phyloP scores from a whole-genome alignment of 2,888 invertebrate species.

The Oscheius myriophilus region DNA sequence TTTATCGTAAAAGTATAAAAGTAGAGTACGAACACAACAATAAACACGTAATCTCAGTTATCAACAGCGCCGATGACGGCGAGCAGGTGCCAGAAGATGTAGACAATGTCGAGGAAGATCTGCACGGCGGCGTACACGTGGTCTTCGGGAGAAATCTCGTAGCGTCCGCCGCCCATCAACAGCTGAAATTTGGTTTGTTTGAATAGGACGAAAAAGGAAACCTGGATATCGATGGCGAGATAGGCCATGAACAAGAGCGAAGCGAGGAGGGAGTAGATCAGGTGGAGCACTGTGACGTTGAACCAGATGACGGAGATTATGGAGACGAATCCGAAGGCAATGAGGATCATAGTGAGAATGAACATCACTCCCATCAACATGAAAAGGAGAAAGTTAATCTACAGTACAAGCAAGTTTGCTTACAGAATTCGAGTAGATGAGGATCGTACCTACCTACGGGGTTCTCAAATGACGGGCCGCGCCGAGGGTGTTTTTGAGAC shows the following conservation, averaged over 20 bases:
- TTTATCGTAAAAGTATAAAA: too few relatives aligned
- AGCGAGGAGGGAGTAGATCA: slow-evolving; percentile 75
- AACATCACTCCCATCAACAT: slow-evolving; percentile 73
- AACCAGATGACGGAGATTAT: slow-evolving; percentile 52
- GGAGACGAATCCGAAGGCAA: slow-evolving; percentile 74
- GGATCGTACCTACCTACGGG: too few relatives aligned
- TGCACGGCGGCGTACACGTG: slow-evolving; percentile 77
- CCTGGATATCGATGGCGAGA: slow-evolving; percentile 77
- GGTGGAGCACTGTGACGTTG: slow-evolving; percentile 36
- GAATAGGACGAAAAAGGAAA: slow-evolving; percentile 10
- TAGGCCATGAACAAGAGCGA: slow-evolving; percentile 76
- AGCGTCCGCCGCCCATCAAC: slow-evolving; percentile 78
- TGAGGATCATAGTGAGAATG: slow-evolving; percentile 73
- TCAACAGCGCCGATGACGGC: too few relatives aligned
- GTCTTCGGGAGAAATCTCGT: slow-evolving; percentile 77
- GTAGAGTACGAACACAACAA: too few relatives aligned
- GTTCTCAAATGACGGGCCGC: too few relatives aligned
- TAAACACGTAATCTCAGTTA: too few relatives aligned
- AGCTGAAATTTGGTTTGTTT: slow-evolving; percentile 71
- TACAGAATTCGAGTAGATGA: too few relatives aligned
- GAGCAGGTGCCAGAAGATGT: slow-evolving; percentile 22
- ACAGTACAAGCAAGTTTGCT: too few relatives aligned
- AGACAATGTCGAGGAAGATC: slow-evolving; percentile 78
- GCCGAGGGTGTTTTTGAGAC: too few relatives aligned
- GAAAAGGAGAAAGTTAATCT: slow-evolving; percentile 21